Base-by-base conservation (phyloP, 2,888 invertebrate genomes). In the Rhagonycha lutea region DNA sequence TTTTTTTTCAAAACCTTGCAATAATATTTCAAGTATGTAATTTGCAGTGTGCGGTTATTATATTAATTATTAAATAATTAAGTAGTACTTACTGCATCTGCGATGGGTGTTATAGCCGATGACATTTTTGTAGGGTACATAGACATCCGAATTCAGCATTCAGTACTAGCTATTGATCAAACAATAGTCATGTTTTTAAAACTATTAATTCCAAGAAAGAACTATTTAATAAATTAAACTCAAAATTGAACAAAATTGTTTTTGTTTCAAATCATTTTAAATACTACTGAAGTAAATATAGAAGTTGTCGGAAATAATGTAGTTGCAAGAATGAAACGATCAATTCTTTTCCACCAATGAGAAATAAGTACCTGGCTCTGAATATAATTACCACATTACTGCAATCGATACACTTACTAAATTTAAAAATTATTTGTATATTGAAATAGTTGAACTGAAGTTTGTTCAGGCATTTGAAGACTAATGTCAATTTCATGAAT, bases 151-250 rank as follows among this genome's bases (percentile, higher is more conserved):
- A 24, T 23, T 65, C 63, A 62, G 23, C 29, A 73, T 26, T 62
- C 10, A 14, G 61, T n/a, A 28, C 61, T 18, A 73, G 61, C 29
- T 73, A 73, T 73, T 73, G 73, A 73, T 73, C 68, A 73, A 61
- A 73, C 68, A 47, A 47, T 47, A 47, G 47, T 7, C 2, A n/a
- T 7, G 47, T 5, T n/a, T 60, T 65, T 28, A 26, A 29, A 26
- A n/a, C 12, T 60, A 60, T 14, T 65, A 72, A 47, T 32, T 70
- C 9, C 47, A 47, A 47, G 61, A 10, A 70, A 29, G 10, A 14
- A 26, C 7, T 11, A 1, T 5, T 68, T 60, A 18, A 24, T 63
- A 47, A 47, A 47, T 47, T 12, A 47, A n/a, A 47, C n/a, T 47
- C n/a, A 5, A 47, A 47, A n/a, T n/a, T n/a, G n/a, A 47, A 47